Base-by-base conservation (phyloP, 2,888 invertebrate species). In the Vesta saturnalis region DNA sequence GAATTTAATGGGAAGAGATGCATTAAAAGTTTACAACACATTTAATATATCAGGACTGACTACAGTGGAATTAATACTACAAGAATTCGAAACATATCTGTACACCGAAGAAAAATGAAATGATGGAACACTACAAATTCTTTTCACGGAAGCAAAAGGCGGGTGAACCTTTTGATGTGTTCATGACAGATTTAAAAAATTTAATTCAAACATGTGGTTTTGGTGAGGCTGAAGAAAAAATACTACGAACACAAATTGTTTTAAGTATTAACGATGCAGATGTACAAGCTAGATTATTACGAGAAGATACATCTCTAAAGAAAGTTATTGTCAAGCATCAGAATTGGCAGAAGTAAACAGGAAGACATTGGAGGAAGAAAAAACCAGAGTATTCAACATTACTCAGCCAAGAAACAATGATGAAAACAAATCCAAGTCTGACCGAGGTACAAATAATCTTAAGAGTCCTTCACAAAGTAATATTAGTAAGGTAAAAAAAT, bases 131-230 rank as follows among this genome's bases (percentile, higher is more conserved):
- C 12, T 66, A 61, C 16, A 68, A 64, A 43, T 71, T 72, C 49
- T 70, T 71, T 35, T 58, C 35, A 35, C 39, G 68, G 23, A 67
- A 63, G 18, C 68, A 71, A 64, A 19, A 22, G 1, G 1, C 0
- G 14, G 55, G 49, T 49, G 70, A 68, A 46, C 62, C 68, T 14
- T 70, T 72, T 58, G 72, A 66, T 22, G n/a, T n/a, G 23, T 65
- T 46, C 55, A 47, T 58, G 58, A 55, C 59, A 5, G 65, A 69
- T 58, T 47, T 67, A 69, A 70, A 60, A 67, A 71, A 43, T 23
- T 56, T n/a, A 22, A 46, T n/a, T 39, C 65, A 52, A 63, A 6
- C 61, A 14, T 69, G 68, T 61, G 61, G 54, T 8, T 71, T 71
- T 60, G 62, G 59, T 15, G 61, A 61, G 12, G 47, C 60, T 15